These are phyloP conservation scores for Xestia sexstrigata DNA, from an alignment of 2,888 invertebrate genomes.

Conservation along the genomic window DNA sequence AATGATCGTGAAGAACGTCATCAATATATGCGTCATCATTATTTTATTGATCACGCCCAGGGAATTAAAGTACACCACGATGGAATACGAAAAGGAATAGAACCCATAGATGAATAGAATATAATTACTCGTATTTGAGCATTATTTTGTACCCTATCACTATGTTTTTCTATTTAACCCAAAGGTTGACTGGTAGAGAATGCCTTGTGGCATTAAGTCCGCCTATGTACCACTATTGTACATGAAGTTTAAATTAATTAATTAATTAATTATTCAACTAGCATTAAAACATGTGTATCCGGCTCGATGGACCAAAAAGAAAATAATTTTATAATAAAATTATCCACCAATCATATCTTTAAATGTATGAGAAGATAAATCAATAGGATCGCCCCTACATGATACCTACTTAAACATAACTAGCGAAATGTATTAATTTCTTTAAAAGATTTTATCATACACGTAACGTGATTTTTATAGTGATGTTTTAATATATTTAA, in stretches of 20 bases:
- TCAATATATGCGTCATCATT: not conserved
- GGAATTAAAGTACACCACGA: not conserved
- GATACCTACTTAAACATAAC: not conserved
- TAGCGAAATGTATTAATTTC: not conserved
- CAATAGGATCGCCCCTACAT: not conserved
- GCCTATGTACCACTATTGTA: too few species aligned
- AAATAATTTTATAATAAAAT: not conserved
- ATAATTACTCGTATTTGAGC: too few species aligned
- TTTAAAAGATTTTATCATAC: not conserved
- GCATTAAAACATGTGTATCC: not conserved
- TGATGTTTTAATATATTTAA: not conserved
- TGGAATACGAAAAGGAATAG: not conserved
- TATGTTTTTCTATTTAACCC: too few species aligned
- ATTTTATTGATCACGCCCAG: not conserved
- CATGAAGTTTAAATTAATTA: too few species aligned
- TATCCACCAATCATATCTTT: not conserved
- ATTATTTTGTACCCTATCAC: too few species aligned
- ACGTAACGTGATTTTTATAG: not conserved
- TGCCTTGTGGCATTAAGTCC: too few species aligned
- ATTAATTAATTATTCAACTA: too few species aligned
- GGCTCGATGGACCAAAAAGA: not conserved
- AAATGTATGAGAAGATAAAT: not conserved
- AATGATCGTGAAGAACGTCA: not conserved
- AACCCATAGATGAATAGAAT: not conserved
- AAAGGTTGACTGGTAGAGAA: too few species aligned